These are phyloP conservation scores for Rhingia campestris DNA, from an alignment of 2,888 invertebrate genomes.

Conservation along the genomic window DNA sequence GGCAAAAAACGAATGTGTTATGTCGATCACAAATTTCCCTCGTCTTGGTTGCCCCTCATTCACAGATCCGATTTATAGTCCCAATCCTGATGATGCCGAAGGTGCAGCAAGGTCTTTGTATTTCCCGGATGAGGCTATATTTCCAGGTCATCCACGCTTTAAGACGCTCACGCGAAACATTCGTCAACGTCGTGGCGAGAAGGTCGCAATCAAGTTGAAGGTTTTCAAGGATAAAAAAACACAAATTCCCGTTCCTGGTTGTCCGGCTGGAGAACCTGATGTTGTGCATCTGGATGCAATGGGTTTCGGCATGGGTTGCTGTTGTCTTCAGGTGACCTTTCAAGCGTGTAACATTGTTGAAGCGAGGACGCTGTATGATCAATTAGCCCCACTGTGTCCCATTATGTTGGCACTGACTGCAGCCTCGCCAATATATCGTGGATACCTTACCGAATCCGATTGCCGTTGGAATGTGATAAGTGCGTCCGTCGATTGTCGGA, in stretches of 20 bases:
- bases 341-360: conserved; percentile 96
- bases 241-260: conserved; percentile 91
- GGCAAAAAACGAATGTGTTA: conserved; percentile 90
- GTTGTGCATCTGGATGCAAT: conserved; percentile 99
- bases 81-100: conserved; percentile 87
- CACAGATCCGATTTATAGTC: conserved; percentile 88
- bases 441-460: conserved; percentile 96
- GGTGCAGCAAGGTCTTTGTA: conserved; percentile 93
- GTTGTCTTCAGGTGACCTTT: conserved; percentile 97
- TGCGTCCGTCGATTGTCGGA: conserved; percentile 97
- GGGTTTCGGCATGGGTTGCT: conserved; percentile 99
- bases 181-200: conserved; percentile 94
- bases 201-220: conserved; percentile 98
- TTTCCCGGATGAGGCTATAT: conserved; percentile 97
- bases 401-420: conserved; percentile 98
- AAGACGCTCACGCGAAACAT: conserved; percentile 97
- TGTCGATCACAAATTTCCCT: conserved; percentile 97
- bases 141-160: conserved; percentile 97
- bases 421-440: conserved; percentile 96
- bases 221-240: conserved; percentile 96
- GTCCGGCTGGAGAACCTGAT: conserved; percentile 90
- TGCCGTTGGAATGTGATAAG: conserved; percentile 99
- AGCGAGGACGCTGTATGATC: conserved; percentile 97
- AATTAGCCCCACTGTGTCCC: conserved; percentile 97
- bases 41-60: conserved; percentile 95